Evolutionary conservation across 1,140 invertebrate genomes (phyloP).

Genomic region (Saccostrea echinata): DNA sequence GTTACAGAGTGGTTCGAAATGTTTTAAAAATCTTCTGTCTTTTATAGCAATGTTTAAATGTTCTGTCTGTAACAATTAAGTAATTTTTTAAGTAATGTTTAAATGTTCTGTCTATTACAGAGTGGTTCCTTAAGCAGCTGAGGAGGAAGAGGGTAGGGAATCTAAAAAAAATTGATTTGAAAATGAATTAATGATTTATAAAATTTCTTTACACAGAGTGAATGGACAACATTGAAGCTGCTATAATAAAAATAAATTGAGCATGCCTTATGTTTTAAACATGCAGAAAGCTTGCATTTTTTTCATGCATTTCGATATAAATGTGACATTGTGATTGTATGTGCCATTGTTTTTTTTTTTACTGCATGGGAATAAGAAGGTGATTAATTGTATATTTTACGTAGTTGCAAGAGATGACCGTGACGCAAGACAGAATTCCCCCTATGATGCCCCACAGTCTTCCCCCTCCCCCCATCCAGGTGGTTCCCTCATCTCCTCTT

Average conservation of each 20-base stretch:
- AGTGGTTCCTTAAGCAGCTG: constrained; percentile 17
- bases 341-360: not conserved
- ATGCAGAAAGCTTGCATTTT: too few relatives aligned
- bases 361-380: not conserved
- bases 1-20: too few relatives aligned
- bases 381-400: not conserved
- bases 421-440: constrained; percentile 33
- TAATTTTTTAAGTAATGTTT: too few relatives aligned
- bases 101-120: not conserved
- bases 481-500: not conserved
- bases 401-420: constrained; percentile 41
- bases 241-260: too few relatives aligned
- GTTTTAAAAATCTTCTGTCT: too few relatives aligned
- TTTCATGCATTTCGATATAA: too few relatives aligned
- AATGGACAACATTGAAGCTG: too few relatives aligned
- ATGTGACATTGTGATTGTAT: too few relatives aligned
- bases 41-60: too few relatives aligned
- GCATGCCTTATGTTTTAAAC: too few relatives aligned
- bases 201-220: not conserved
- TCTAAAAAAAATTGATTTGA: not conserved
- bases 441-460: constrained; percentile 45
- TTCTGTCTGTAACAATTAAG: too few relatives aligned
- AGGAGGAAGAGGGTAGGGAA: not conserved
- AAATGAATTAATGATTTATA: not conserved
- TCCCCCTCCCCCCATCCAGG: constrained; percentile 4